Percentiles rank a stretch among this genome's conserved stretches.
These are phyloP conservation scores for Lycia hirtaria DNA, from an alignment of 2,888 invertebrate species.

Conservation along the genomic window DNA sequence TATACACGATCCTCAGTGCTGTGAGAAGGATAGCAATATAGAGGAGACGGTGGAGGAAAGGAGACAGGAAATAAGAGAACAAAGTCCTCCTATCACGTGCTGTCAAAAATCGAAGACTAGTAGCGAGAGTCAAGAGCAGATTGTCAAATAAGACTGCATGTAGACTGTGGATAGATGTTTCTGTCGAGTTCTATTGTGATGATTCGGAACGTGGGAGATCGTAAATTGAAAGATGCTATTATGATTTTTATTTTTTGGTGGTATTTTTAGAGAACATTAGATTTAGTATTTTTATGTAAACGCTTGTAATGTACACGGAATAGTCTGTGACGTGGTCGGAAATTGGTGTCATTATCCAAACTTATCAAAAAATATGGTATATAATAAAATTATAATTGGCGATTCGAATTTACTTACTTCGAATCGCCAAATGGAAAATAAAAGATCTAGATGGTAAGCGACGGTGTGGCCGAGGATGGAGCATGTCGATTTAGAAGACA, in stretches of 20 bases:
- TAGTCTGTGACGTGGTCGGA: too few species aligned
- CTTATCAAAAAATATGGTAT: too few species aligned
- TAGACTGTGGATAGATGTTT: background rate
- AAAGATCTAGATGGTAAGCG: too few species aligned
- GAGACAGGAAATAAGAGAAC: slow-evolving; percentile 56
- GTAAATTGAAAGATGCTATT: background rate
- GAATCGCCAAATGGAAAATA: too few species aligned
- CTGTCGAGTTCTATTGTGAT: background rate
- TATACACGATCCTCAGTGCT: slow-evolving; percentile 48
- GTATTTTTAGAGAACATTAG: background rate
- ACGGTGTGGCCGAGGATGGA: too few species aligned
- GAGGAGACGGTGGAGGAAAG: slow-evolving; percentile 36
- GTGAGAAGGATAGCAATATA: slow-evolving; percentile 41
- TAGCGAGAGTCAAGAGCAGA: slow-evolving; percentile 75
- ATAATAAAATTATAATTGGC: too few species aligned
- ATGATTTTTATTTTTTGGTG: background rate
- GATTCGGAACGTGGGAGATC: background rate
- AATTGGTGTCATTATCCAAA: too few species aligned
- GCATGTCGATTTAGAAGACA: too few species aligned
- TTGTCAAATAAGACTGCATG: slow-evolving; percentile 45
- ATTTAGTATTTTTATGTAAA: background rate
- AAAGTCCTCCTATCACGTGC: slow-evolving; percentile 73
- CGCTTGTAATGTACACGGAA: too few species aligned
- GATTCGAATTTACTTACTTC: too few species aligned
- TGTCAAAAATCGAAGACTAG: slow-evolving; percentile 59